Conservation (phyloP, 2,113 vertebrate species). For the Lepisosteus osseus region DNA sequence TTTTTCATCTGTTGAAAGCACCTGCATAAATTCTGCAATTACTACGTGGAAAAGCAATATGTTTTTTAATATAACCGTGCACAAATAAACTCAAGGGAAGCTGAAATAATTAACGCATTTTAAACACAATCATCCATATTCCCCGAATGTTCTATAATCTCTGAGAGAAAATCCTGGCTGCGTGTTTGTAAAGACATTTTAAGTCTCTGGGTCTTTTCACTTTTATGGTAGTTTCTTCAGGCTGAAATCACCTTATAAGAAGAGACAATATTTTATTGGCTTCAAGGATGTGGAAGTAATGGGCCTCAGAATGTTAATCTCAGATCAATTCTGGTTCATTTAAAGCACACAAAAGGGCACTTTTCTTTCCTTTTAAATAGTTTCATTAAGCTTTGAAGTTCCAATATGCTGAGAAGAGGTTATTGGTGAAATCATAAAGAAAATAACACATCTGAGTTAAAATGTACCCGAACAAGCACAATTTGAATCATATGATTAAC, state of each 20-base stretch:
- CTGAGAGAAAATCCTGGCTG: too few relatives aligned
- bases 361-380: constrained; percentile 35
- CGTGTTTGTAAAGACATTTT: too few relatives aligned
- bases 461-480: constrained; percentile 33
- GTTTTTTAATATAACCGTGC: background rate
- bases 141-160: too few relatives aligned
- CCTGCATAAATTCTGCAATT: too few relatives aligned
- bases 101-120: too few relatives aligned
- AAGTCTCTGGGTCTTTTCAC: constrained; percentile 1
- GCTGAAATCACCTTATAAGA: background rate
- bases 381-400: constrained; percentile 48
- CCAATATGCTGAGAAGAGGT: constrained; percentile 45
- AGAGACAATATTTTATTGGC: constrained; percentile 3
- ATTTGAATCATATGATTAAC: constrained; percentile 34
- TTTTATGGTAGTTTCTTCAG: background rate
- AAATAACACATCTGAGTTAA: constrained; percentile 41
- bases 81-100: background rate
- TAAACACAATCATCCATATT: too few relatives aligned
- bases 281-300: constrained; percentile 18
- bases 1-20: too few relatives aligned
- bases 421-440: constrained; percentile 42
- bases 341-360: constrained; percentile 43
- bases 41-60: too few relatives aligned
- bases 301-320: constrained; percentile 28
- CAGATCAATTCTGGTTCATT: constrained; percentile 35